Base-by-base conservation (phyloP, 2,888 invertebrate species). In the Yponomeuta malinellus region DNA sequence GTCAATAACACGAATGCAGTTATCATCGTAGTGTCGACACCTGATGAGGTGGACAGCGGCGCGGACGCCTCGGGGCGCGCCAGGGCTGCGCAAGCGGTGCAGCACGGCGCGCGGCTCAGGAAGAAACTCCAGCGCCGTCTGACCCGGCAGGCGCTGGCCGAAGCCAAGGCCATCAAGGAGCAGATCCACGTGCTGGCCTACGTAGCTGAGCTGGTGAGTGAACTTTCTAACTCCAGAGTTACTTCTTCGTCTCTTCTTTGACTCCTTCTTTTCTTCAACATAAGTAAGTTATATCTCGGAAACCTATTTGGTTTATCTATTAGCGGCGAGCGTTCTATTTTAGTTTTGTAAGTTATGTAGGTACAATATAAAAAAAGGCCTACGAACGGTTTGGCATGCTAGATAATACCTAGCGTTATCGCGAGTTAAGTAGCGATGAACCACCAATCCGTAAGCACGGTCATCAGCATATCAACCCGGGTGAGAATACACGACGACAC, bases 151-250 rank as follows among this genome's bases (percentile, higher is more conserved):
- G 97, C 97, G 3, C 87, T 97, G 63, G 95, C 95, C 0, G 97
- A 97, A 82, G 96, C 96, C 15, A 95, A 95, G 81, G 96, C 96
- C 0, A 92, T 97, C 71, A 96, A 95, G 82, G 95, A 96, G 74
- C 96, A 97, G 83, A 95, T 97, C 65, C 94, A 96, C 77, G 95
- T 96, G 73, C 92, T 97, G 37, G 93, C 95, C 67, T 96, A 96
- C 81, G 95, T 96, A 10, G 95, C 95, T 29, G 96, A 97, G 88
- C 83, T 97, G 93, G 97, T 97, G 82, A 93, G 93, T 78, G 33
- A 6, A 2, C 10, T 33, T 65, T 48, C 10, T 63, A 71, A 52
- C 12, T 52, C 37, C 37, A 37, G 37, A 37, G 37, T 4, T 37
- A 5, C 23, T 59, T 63, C n/a, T 68, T 15, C 37, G 15, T 66